Base-by-base conservation (phyloP, 2,797 vertebrate genomes). In the Sebastes melanostomus region DNA sequence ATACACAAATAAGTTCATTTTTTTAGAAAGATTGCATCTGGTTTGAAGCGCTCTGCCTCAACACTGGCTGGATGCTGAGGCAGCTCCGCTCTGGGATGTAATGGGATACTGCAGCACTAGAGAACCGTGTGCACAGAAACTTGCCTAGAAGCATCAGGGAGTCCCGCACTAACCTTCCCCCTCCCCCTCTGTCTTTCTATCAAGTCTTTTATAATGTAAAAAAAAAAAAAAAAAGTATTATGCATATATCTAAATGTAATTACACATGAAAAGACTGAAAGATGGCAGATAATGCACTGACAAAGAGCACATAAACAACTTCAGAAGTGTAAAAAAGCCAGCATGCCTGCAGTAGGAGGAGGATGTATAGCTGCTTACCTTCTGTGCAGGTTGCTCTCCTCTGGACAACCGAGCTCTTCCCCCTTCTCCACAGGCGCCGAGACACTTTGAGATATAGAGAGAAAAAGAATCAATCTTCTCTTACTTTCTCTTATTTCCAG, bases 61-160 rank as follows among this genome's bases (percentile, higher is more conserved):
- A 46, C 65, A 42, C 36, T 67, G 71, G 72, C 72, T 80, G 87
- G 85, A 91, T 91, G 93, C 91, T 91, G 89, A 92, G 86, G 91
- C 88, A 90, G 91, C 91, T 90, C 79, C 46, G 56, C 86, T 83
- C 79, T 73, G 88, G 91, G 90, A 90, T 93, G 92, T 90, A 93
- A 93, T 88, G 89, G 92, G 92, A 94, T 94, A 95, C 94, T 95
- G 94, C 94, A 94, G 94, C 93, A 95, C 91, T 92, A 87, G 91
- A 94, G 94, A 92, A 94, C 94, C 92, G 94, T 94, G 94, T 94
- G 94, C 94, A 94, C 89, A 93, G 72, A 93, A 95, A 95, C 94
- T 94, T 94, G 94, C 93, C 93, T 90, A 56, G 91, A 84, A 94
- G 93, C 92, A 93, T 93, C 89, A 91, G 94, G 93, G 94, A 93